Evolutionary conservation across 64 coral and sea anemone species (phyloP).

Genomic region (Acropora tenuis): DNA sequence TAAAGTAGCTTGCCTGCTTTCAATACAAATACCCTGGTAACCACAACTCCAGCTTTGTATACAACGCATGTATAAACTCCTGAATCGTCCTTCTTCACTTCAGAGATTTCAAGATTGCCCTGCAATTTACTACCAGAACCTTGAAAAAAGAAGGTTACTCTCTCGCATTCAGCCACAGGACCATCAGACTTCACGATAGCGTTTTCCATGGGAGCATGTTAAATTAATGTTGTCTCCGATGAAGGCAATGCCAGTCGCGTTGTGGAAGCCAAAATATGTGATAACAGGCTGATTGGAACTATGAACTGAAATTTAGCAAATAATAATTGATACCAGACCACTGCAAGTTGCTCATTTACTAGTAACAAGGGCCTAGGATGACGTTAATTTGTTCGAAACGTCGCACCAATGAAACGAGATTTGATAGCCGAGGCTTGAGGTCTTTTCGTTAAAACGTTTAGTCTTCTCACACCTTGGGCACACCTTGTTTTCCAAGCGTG

Average conservation of each 20-base stretch:
- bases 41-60: not conserved
- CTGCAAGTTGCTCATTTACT: no score
- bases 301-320: not conserved
- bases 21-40: not conserved
- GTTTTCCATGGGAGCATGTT: not conserved
- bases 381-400: no score
- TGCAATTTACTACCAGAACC: not conserved
- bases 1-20: not conserved
- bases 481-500: no score
- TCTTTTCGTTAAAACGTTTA: no score
- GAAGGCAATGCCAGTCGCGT: no score
- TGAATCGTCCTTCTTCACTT: not conserved
- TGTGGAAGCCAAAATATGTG: not conserved
- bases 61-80: constrained; percentile 1
- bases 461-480: no score
- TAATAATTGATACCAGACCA: no score
- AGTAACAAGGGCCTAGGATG: no score
- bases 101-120: not conserved
- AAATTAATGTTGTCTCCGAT: no score
- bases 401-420: no score
- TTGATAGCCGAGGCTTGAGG: no score
- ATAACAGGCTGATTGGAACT: not conserved
- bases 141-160: not conserved
- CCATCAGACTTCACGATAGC: not conserved
- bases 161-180: not conserved